These are phyloP conservation scores for Achatina immaculata DNA, from an alignment of 1,140 invertebrate species.

Conservation along the genomic window DNA sequence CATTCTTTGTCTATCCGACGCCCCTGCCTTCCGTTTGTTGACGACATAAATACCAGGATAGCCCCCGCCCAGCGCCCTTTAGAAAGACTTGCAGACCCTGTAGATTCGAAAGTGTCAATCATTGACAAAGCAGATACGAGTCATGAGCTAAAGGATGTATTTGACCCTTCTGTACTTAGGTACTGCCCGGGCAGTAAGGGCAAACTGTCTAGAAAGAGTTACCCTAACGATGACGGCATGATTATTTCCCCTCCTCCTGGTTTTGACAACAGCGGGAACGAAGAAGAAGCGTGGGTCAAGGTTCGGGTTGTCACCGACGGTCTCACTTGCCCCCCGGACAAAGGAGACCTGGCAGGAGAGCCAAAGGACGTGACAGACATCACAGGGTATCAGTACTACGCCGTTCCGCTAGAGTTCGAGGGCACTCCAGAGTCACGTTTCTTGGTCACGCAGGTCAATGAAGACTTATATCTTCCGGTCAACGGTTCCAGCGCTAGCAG, in stretches of 20 bases:
- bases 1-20: not conserved
- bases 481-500: no score
- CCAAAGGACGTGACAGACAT: not conserved
- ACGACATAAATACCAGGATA: not conserved
- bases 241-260: conserved; percentile 7
- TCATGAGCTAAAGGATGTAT: not conserved
- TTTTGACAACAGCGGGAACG: not conserved
- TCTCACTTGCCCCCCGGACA: not conserved
- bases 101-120: not conserved
- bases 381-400: not conserved
- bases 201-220: conserved; percentile 10
- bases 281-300: not conserved
- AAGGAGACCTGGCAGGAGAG: not conserved
- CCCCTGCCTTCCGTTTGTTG: not conserved
- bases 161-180: not conserved
- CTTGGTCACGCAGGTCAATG: no score
- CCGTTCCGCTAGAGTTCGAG: not conserved
- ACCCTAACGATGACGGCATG: not conserved
- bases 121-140: not conserved
- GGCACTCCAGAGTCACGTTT: not conserved
- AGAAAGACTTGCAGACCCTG: no score
- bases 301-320: not conserved
- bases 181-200: not conserved
- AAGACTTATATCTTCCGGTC: no score
- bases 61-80: not conserved